A percentile compares a stretch with the other conserved stretches of the same genome.
Conservation (phyloP, 1,140 invertebrate species). For the Caenorhabditis elegans region DNA sequence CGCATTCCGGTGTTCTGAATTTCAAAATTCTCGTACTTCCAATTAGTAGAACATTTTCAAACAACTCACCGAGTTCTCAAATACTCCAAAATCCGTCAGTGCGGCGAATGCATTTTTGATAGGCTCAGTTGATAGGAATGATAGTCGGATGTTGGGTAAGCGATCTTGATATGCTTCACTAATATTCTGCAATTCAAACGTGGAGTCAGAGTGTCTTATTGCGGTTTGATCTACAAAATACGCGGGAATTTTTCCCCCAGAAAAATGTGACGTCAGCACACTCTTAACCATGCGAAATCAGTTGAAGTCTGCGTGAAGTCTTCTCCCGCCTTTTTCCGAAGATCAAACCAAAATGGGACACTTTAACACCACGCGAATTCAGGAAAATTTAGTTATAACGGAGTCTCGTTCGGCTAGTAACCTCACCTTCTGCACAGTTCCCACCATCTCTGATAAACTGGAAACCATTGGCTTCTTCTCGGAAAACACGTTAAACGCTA, state of each 20-base stretch:
- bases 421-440: conserved; percentile 1
- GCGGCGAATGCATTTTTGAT: conserved; percentile 33
- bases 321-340: too few relatives aligned
- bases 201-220: too few relatives aligned
- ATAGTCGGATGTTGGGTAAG: conserved; percentile 6
- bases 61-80: not conserved
- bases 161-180: conserved; percentile 1
- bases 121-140: conserved; percentile 28
- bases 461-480: not conserved
- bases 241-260: too few relatives aligned
- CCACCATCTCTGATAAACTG: not conserved
- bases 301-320: too few relatives aligned
- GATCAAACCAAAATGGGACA: too few relatives aligned
- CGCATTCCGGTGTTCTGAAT: not conserved
- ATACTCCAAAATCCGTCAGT: not conserved
- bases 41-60: not conserved
- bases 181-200: conserved; percentile 28
- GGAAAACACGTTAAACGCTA: not conserved
- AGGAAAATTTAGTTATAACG: not conserved
- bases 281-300: too few relatives aligned
- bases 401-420: not conserved
- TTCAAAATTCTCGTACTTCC: too few relatives aligned
- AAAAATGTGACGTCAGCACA: too few relatives aligned
- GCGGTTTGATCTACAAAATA: too few relatives aligned
- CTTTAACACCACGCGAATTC: too few relatives aligned